Conservation (phyloP, 2,113 vertebrate species). For the Scolopax mira region DNA sequence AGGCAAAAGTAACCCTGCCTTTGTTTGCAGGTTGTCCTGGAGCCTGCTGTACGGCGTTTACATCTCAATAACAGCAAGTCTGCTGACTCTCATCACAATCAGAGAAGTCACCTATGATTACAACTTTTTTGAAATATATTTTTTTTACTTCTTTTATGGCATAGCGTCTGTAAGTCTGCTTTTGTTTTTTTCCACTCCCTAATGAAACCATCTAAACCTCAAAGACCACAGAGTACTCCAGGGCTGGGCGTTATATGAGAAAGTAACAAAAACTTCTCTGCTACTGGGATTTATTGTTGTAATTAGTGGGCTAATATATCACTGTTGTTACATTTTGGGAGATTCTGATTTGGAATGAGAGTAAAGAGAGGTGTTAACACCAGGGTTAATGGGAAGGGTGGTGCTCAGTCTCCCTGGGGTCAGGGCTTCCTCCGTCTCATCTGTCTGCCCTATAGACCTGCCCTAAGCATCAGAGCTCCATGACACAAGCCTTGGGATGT, state of each 20-base stretch:
- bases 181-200: background rate
- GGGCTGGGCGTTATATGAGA: background rate
- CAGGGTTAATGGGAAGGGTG: background rate
- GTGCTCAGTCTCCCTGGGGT: background rate
- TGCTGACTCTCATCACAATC: conserved; percentile 75
- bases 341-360: background rate
- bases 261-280: background rate
- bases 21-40: conserved; percentile 83
- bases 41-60: conserved; percentile 79
- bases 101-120: conserved; percentile 42
- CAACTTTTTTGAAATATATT: conserved; percentile 74
- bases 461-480: background rate
- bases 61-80: conserved; percentile 72
- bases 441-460: background rate
- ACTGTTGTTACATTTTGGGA: background rate
- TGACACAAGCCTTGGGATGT: background rate
- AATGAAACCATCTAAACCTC: background rate
- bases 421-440: background rate
- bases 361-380: background rate
- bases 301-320: background rate
- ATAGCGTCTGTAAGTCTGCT: conserved; percentile 81
- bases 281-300: background rate
- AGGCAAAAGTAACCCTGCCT: background rate
- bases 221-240: background rate
- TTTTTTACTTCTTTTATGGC: conserved; percentile 86